These are phyloP conservation scores for Sebastes minor DNA, from an alignment of 2,797 vertebrate species.

Conservation along the genomic window DNA sequence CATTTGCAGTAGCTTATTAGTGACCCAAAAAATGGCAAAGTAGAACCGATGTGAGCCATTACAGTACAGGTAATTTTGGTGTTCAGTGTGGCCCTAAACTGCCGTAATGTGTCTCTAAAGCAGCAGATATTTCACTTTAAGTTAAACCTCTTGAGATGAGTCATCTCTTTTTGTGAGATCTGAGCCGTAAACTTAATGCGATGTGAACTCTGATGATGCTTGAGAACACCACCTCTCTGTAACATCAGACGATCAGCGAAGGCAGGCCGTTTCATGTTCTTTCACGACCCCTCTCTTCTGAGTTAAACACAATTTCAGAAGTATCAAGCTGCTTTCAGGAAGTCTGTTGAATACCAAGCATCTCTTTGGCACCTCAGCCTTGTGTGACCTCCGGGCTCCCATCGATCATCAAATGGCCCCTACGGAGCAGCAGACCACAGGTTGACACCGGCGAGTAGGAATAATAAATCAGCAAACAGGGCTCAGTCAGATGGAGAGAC, in stretches of 20 bases:
- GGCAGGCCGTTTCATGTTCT: background rate
- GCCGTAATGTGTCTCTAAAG: background rate
- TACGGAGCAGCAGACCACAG: constrained; percentile 30
- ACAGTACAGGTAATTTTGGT: background rate
- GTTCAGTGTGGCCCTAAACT: background rate
- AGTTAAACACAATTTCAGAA: background rate
- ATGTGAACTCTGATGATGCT: background rate
- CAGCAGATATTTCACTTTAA: background rate
- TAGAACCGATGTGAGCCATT: background rate
- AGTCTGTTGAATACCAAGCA: constrained; percentile 58
- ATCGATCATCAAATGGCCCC: constrained; percentile 60
- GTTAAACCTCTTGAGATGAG: background rate
- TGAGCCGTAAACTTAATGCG: background rate
- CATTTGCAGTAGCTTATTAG: background rate
- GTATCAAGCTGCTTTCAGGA: constrained; percentile 27
- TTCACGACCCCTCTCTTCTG: background rate
- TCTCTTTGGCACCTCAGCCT: constrained; percentile 30
- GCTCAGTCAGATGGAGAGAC: constrained; percentile 29
- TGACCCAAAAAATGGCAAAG: background rate
- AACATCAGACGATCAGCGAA: background rate
- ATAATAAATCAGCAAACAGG: constrained; percentile 47
- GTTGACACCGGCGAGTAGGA: constrained; percentile 37
- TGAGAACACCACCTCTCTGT: background rate
- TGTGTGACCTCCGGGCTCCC: constrained; percentile 48
- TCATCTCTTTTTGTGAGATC: background rate